Evolutionary conservation across 1,140 invertebrate species (phyloP), one percentile per base, ranked within the genome.

Genomic region (Hermatobates lingyangjiaoensis): DNA sequence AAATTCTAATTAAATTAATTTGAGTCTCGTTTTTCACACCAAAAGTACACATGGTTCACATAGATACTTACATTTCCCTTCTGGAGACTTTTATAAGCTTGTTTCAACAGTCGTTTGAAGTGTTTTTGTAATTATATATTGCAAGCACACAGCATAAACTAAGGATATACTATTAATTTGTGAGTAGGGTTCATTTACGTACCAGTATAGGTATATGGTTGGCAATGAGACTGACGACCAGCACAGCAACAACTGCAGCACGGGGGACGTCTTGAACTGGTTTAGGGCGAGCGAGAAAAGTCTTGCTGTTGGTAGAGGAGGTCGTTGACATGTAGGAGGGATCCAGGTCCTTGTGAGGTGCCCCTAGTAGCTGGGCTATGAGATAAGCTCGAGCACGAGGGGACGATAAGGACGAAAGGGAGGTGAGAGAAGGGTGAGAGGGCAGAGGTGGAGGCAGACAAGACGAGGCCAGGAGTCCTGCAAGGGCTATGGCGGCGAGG

Each of bases 141-240:
- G n/a, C n/a, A n/a, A n/a, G n/a, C n/a, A n/a, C n/a, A n/a, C n/a
- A n/a, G n/a, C n/a, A n/a, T n/a, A n/a, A n/a, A n/a, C n/a, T n/a
- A n/a, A n/a, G n/a, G n/a, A n/a, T n/a, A n/a, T n/a, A n/a, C n/a
- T n/a, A n/a, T 34, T 34, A 34, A n/a, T 34, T 34, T 10, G 30
- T 34, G n/a, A 7, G 7, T 34, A 10, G 7, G n/a, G 30, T 34
- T 34, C n/a, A n/a, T 1, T 26, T 50, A 71, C 73, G 74, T 63
- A 75, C 74, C 63, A 75, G 60, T 20, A 72, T 60, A 4, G 74
- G 74, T 25, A 74, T 54, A 58, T 75, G 73, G 59, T 74, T 73
- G 53, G 72, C 61, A 18, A 71, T 58, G 55, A 72, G 72, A 50
- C 67, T 69, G n/a, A 74, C 63, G 20, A 65, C 60, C 25, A 72